phyloP scores from a whole-genome alignment of 2,113 vertebrate species.

The Chaetorhynchus papuensis region DNA sequence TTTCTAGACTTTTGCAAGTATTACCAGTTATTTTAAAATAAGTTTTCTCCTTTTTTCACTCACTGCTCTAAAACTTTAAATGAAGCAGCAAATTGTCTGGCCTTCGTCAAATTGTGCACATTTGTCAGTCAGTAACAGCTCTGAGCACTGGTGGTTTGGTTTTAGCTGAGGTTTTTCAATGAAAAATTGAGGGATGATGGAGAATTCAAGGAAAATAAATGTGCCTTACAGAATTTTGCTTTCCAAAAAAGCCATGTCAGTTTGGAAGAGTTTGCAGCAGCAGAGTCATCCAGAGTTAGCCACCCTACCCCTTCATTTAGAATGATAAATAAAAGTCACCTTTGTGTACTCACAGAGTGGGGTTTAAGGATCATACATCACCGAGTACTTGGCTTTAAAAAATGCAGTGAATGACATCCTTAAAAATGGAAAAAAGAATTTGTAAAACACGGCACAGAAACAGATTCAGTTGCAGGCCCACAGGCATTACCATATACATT shows the following conservation, averaged over 20 bases:
- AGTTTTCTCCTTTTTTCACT: not conserved
- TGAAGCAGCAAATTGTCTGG: not conserved
- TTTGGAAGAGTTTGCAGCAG: not conserved
- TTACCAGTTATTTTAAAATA: not conserved
- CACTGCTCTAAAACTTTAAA: not conserved
- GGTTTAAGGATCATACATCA: not conserved
- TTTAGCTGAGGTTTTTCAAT: not conserved
- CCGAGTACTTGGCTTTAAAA: not conserved
- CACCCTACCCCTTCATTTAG: not conserved
- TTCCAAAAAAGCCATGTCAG: not conserved
- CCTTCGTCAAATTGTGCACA: not conserved
- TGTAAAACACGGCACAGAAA: not conserved
- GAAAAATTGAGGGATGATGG: not conserved
- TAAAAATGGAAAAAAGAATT: not conserved
- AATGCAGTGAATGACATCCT: not conserved
- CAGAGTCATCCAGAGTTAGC: not conserved
- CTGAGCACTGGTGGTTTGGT: not conserved
- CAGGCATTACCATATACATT: not conserved
- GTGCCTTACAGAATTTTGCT: not conserved
- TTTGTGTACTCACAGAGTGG: not conserved
- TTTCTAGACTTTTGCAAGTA: not conserved
- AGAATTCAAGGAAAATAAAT: not conserved
- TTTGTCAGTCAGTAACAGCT: not conserved
- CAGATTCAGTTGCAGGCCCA: not conserved
- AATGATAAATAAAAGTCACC: not conserved